Conservation (phyloP, 2,888 invertebrate species). For the Caenorhabditis sp. region DNA sequence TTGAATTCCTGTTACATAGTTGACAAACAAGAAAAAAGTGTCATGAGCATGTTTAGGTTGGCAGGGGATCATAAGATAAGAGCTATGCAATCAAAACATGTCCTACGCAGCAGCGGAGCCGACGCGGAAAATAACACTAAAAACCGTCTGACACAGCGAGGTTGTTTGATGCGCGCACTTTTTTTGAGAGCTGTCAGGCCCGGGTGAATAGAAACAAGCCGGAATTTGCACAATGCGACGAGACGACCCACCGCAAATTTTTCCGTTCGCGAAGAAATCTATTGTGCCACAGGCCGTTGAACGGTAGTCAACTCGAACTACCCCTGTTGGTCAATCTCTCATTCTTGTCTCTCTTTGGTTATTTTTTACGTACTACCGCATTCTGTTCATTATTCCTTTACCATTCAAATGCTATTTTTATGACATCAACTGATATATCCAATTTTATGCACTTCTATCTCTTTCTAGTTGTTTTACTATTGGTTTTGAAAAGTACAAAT, state of each 20-base stretch:
- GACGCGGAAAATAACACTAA: constrained; percentile 5
- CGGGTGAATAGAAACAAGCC: constrained; percentile 47
- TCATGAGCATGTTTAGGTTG: constrained; percentile 38
- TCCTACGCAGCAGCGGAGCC: not conserved
- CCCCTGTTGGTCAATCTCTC: constrained; percentile 27
- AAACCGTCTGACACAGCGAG: constrained; percentile 39
- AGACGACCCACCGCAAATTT: constrained; percentile 16
- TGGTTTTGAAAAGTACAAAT: constrained; percentile 7
- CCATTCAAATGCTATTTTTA: constrained; percentile 45
- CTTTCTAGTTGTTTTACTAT: constrained; percentile 24
- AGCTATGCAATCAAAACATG: constrained; percentile 45
- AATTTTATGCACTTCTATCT: constrained; percentile 42
- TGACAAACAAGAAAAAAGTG: constrained; percentile 15
- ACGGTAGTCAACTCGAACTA: constrained; percentile 38
- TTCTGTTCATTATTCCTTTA: no score
- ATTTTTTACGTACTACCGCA: no score
- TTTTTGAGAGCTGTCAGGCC: constrained; percentile 19
- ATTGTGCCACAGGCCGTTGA: constrained; percentile 21
- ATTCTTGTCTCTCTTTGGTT: constrained; percentile 2
- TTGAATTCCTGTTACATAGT: no score
- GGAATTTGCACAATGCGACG: constrained; percentile 42
- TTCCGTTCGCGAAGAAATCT: constrained; percentile 13
- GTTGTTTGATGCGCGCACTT: constrained; percentile 28
- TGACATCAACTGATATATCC: constrained; percentile 25
- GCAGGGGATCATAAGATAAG: constrained; percentile 47